These are phyloP conservation scores for Ricordea florida DNA, from an alignment of 92 coral and sea anemone genomes.

Conservation along the genomic window DNA sequence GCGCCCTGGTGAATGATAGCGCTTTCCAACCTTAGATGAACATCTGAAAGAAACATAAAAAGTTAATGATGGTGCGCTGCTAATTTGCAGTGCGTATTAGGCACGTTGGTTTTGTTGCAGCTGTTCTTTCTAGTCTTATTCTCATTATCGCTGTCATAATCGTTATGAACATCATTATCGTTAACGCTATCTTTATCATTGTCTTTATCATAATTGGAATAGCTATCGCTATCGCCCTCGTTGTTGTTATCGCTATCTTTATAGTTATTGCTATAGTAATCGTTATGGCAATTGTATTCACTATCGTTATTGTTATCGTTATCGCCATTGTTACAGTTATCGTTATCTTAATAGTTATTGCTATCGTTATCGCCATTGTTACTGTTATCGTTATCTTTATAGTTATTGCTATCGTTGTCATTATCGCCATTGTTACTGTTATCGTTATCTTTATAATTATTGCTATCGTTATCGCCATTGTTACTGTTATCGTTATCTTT, in stretches of 20 bases:
- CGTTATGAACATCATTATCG: too few species aligned
- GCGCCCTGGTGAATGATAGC: conserved; percentile 11
- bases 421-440: background rate
- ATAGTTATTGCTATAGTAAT: background rate
- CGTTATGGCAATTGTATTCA: background rate
- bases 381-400: background rate
- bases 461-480: background rate
- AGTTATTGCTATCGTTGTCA: background rate
- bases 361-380: background rate
- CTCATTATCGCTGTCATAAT: too few species aligned
- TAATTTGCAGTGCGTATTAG: too few species aligned
- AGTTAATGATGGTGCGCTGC: too few species aligned
- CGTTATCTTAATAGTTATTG: background rate
- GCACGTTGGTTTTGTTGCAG: too few species aligned
- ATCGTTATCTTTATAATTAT: background rate
- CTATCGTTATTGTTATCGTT: background rate
- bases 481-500: background rate
- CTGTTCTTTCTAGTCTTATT: too few species aligned
- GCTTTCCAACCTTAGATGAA: conserved; percentile 42
- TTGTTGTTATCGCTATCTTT: background rate
- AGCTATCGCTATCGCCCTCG: background rate
- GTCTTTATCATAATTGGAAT: background rate
- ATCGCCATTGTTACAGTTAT: background rate
- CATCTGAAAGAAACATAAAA: conserved; percentile 25
- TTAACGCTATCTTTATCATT: background rate